A percentile compares a stretch with the other conserved stretches of the same genome.
These are phyloP conservation scores for Enteromius anoplus DNA, from an alignment of 2,797 vertebrate species.

Conservation along the genomic window DNA sequence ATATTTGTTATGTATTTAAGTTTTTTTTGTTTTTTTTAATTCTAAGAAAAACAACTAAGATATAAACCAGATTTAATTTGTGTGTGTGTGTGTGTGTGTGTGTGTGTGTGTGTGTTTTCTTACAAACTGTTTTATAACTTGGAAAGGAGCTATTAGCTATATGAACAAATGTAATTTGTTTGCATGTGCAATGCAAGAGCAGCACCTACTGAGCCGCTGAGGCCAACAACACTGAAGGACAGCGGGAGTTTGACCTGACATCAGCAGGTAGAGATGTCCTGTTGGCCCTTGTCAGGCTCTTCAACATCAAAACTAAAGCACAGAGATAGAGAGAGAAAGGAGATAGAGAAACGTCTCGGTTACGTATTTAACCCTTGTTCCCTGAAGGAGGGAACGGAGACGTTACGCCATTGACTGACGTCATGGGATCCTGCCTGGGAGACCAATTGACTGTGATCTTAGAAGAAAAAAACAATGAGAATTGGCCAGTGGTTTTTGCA, in stretches of 20 bases:
- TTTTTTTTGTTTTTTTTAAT: background rate
- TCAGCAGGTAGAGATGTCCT: conserved; percentile 60
- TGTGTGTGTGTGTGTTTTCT: background rate
- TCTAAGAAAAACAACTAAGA: background rate
- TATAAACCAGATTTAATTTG: background rate
- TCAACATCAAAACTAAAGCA: conserved; percentile 30
- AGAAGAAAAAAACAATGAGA: too few species aligned
- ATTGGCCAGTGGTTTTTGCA: too few species aligned
- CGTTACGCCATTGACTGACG: too few species aligned
- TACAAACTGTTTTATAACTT: background rate
- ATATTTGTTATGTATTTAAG: too few species aligned
- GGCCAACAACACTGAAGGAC: background rate
- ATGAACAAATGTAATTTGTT: background rate
- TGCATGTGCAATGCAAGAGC: conserved; percentile 37
- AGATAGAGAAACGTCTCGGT: background rate
- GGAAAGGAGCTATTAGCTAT: background rate
- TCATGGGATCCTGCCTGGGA: too few species aligned
- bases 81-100: background rate
- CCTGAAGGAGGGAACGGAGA: too few species aligned
- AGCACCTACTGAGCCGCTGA: conserved; percentile 39
- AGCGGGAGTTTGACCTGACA: background rate
- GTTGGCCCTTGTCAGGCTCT: conserved; percentile 30
- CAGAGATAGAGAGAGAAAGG: background rate
- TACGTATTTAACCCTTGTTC: too few species aligned
- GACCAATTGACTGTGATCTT: too few species aligned